phyloP scores from a whole-genome alignment of 2,888 invertebrate genomes.

The Ectemnius continuus region DNA sequence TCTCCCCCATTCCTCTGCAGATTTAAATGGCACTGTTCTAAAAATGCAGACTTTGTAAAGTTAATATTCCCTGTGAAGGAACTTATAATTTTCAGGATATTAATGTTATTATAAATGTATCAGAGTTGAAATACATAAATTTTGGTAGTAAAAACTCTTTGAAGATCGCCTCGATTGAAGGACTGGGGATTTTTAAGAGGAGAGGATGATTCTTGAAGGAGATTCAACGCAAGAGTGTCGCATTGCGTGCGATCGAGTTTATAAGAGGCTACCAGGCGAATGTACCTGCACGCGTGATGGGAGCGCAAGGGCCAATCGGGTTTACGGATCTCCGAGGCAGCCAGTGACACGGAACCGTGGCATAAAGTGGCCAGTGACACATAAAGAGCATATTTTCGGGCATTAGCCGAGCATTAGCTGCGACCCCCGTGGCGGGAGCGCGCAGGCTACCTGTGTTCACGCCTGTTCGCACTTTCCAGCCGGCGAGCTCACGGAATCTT shows the following conservation, averaged over 20 bases:
- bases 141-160: no score
- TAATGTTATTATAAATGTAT: no score
- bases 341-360: constrained; percentile 57
- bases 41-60: no score
- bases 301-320: constrained; percentile 8
- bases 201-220: no score
- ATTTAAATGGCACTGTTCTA: constrained; percentile 7
- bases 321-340: constrained; percentile 25
- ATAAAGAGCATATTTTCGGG: constrained; percentile 77
- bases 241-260: constrained; percentile 9
- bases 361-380: constrained; percentile 77
- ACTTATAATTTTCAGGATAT: no score
- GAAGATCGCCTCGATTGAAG: no score
- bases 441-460: constrained; percentile 64
- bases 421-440: constrained; percentile 21
- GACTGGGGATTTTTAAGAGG: no score
- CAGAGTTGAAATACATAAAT: no score
- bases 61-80: no score
- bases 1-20: not conserved
- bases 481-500: constrained; percentile 50
- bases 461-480: constrained; percentile 56
- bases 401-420: constrained; percentile 61
- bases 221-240: not conserved
- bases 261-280: not conserved
- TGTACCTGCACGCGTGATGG: constrained; percentile 3